A percentile compares a stretch with the other conserved stretches of the same genome.
phyloP scores from a whole-genome alignment of 92 coral and sea anemone species.

The Micromussa lordhowensis region DNA sequence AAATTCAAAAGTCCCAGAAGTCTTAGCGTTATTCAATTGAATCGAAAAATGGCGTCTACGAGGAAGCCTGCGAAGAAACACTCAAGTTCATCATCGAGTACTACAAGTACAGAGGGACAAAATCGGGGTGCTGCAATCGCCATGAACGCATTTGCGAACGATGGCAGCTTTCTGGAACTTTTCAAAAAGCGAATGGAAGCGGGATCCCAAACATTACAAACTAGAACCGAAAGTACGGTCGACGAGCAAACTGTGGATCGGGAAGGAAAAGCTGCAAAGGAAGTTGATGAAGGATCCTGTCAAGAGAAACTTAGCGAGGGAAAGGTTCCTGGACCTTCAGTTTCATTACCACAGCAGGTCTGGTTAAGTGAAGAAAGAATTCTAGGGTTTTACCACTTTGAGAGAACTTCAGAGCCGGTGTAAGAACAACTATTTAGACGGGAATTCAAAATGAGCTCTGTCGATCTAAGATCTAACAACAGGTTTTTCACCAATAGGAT shows the following conservation, averaged over 20 bases:
- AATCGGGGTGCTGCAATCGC: constrained; percentile 20
- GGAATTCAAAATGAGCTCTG: not conserved
- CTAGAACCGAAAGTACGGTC: constrained; percentile 1
- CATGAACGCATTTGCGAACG: constrained; percentile 83
- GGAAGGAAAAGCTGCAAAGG: not conserved
- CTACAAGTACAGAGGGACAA: constrained; percentile 1
- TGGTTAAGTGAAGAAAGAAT: constrained; percentile 55
- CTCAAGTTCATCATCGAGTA: not conserved
- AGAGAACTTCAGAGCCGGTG: constrained; percentile 12
- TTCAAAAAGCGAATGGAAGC: constrained; percentile 86
- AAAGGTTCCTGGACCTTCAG: constrained; percentile 29
- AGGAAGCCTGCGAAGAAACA: not conserved
- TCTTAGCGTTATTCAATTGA: not conserved
- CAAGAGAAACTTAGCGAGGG: constrained; percentile 26
- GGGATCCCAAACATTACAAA: constrained; percentile 17
- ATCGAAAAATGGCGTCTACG: constrained; percentile 25
- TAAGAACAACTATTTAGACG: not conserved
- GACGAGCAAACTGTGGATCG: not conserved
- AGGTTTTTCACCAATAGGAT: not conserved
- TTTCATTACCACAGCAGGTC: constrained; percentile 59
- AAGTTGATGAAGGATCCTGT: not conserved
- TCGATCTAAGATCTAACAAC: not conserved
- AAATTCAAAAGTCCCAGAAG: constrained; percentile 11
- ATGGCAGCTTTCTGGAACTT: constrained; percentile 94
- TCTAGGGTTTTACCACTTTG: constrained; percentile 12